Evolutionary conservation across 2,888 invertebrate species (phyloP).

Genomic region (Drosophila greeni): DNA sequence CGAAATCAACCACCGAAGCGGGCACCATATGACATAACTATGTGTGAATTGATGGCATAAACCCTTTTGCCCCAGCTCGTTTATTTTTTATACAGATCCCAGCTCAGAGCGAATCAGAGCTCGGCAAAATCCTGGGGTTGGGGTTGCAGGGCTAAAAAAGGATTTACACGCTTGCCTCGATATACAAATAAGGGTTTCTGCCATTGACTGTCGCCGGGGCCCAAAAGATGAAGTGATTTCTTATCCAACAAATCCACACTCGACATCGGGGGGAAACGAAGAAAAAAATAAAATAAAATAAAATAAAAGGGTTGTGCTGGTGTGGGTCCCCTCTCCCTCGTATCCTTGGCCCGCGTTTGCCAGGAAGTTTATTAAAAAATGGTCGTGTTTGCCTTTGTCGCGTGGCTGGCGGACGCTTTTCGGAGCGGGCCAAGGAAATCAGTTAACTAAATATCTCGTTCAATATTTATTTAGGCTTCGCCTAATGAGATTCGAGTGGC

Average conservation of each 20-base stretch:
- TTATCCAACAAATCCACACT: constrained; percentile 70
- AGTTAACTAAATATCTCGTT: constrained; percentile 70
- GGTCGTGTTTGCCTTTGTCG: constrained; percentile 69
- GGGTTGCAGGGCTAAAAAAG: constrained; percentile 42
- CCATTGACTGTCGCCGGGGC: constrained; percentile 50
- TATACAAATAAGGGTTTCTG: constrained; percentile 73
- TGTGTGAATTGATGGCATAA: constrained; percentile 75
- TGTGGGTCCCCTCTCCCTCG: constrained; percentile 26
- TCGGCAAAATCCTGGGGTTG: constrained; percentile 35
- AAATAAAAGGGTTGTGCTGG: constrained; percentile 52
- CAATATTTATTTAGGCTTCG: constrained; percentile 65
- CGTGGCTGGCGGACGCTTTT: constrained; percentile 56
- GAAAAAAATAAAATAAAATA: constrained; percentile 10
- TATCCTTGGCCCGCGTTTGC: constrained; percentile 23
- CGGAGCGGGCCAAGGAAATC: constrained; percentile 56
- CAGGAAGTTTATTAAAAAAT: constrained; percentile 72
- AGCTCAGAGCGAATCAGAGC: constrained; percentile 58
- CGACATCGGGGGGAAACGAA: constrained; percentile 29
- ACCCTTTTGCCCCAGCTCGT: constrained; percentile 61
- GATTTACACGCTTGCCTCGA: constrained; percentile 72
- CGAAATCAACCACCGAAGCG: constrained; percentile 35
- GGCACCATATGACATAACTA: constrained; percentile 69
- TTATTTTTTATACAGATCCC: constrained; percentile 27
- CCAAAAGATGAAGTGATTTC: constrained; percentile 71
- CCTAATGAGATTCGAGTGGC: constrained; percentile 68